These are phyloP conservation scores for Myzus persicae DNA, from an alignment of 1,140 invertebrate species.

Conservation along the genomic window DNA sequence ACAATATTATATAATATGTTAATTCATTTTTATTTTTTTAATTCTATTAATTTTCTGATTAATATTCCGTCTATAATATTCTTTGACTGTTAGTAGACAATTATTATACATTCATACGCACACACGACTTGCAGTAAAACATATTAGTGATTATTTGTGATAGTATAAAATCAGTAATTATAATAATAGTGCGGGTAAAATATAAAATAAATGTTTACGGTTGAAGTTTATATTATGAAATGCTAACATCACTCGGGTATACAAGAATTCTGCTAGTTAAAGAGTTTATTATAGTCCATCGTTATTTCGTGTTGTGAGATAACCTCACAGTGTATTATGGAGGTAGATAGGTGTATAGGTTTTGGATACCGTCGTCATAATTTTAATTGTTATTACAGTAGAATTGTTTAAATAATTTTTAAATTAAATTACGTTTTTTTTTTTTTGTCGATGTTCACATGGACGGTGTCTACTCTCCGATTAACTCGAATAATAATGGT, in stretches of 20 bases:
- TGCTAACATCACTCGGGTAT: background rate
- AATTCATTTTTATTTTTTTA: too few species aligned
- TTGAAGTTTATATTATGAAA: background rate
- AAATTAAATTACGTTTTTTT: background rate
- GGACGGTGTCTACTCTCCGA: background rate
- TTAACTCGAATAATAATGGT: background rate
- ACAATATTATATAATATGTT: too few species aligned
- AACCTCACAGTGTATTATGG: background rate
- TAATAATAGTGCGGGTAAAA: background rate
- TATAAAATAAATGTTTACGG: background rate
- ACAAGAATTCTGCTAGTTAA: background rate
- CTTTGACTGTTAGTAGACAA: background rate
- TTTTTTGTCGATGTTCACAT: background rate
- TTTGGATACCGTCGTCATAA: background rate
- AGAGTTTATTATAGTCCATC: background rate
- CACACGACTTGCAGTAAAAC: too few species aligned
- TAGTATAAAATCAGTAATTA: background rate
- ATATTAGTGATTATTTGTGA: background rate
- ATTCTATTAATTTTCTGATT: background rate
- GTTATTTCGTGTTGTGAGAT: background rate
- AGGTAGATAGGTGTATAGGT: background rate
- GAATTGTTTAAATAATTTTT: background rate
- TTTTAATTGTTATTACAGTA: background rate
- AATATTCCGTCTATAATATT: background rate
- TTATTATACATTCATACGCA: background rate